phyloP scores from a whole-genome alignment of 1,140 invertebrate genomes.

The Drosophila lacertosa region DNA sequence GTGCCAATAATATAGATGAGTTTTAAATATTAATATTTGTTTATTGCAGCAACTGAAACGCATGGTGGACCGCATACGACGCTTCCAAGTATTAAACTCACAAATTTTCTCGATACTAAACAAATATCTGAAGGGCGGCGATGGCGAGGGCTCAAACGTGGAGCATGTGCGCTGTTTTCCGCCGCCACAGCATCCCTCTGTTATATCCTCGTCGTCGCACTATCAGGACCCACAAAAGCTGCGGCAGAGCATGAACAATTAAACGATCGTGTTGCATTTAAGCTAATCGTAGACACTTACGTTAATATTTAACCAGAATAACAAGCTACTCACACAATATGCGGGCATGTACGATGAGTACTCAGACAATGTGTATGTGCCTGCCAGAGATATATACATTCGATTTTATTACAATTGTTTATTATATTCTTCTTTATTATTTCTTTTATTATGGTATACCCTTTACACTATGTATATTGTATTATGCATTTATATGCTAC shows the following conservation, averaged over 20 bases:
- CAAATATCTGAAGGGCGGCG: conserved; percentile 95
- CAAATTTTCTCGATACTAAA: conserved; percentile 99
- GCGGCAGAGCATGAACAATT: conserved; percentile 83
- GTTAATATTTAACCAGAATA: conserved; percentile 53
- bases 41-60: conserved; percentile 92
- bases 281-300: conserved; percentile 48
- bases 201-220: conserved; percentile 81
- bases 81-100: conserved; percentile 99
- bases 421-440: conserved; percentile 32
- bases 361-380: background rate
- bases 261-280: conserved; percentile 54
- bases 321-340: conserved; percentile 35
- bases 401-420: conserved; percentile 69
- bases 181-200: conserved; percentile 93
- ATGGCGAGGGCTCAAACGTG: conserved; percentile 93
- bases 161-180: conserved; percentile 99
- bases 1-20: conserved; percentile 84
- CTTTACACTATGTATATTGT: conserved; percentile 57
- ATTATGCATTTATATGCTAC: conserved; percentile 55
- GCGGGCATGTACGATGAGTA: conserved; percentile 11
- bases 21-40: conserved; percentile 42
- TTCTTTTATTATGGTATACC: conserved; percentile 35
- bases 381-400: conserved; percentile 47
- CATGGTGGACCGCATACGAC: conserved; percentile 98
- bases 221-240: conserved; percentile 84